Conservation (phyloP, 2,113 vertebrate species). For the Notiomystis cincta region DNA sequence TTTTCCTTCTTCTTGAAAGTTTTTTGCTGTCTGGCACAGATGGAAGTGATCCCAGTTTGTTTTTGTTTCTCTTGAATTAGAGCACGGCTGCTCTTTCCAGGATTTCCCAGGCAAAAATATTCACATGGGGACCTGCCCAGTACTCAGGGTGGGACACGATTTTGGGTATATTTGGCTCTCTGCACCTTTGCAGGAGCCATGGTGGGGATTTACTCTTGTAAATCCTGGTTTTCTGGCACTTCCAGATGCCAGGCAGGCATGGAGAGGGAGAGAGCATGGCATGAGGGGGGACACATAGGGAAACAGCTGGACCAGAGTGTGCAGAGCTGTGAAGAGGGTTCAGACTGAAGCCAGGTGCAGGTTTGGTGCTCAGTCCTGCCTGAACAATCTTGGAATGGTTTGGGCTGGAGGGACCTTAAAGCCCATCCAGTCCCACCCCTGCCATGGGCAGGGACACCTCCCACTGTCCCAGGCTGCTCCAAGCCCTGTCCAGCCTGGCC, state of each 20-base stretch:
- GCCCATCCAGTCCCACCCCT: neutral
- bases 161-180: neutral
- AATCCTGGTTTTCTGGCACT: neutral
- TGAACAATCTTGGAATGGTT: neutral
- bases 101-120: slow-evolving; percentile 28
- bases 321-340: neutral
- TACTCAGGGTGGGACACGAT: fast-evolving
- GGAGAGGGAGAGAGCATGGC: fast-evolving
- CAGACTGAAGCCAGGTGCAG: too few species aligned
- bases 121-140: neutral
- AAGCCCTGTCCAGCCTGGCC: neutral
- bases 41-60: slow-evolving; percentile 46
- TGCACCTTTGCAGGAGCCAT: neutral
- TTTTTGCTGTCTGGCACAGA: slow-evolving; percentile 42
- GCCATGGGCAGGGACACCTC: neutral
- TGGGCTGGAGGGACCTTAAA: neutral
- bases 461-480: fast-evolving
- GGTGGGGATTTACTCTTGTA: fast-evolving
- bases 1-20: neutral
- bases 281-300: fast-evolving
- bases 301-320: neutral
- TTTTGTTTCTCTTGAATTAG: slow-evolving; percentile 41
- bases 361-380: neutral
- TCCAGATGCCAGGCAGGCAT: neutral
- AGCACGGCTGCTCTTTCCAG: slow-evolving; percentile 9